Evolutionary conservation across 2,113 vertebrate species (phyloP), one percentile per base, ranked within the genome.

Genomic region (Hypocryptadius cinnamomeus): DNA sequence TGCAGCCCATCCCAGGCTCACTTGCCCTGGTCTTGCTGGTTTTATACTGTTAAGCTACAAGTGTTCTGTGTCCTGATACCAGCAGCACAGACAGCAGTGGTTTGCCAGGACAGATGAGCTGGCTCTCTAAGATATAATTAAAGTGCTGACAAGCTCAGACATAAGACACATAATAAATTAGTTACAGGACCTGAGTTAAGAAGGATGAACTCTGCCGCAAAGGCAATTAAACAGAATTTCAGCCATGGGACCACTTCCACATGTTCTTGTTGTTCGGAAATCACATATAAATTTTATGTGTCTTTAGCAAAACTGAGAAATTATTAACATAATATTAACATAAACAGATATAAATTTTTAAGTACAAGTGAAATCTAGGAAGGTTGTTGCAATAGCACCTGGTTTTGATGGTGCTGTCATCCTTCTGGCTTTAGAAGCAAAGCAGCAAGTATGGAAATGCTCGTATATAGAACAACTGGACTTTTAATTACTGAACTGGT

Each of bases 111-210:
- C 51, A 80, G 69, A 60, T 8, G 7, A 87, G 68, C 33, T 1
- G 1, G 60, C 86, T 96, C 85, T 93, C 61, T 74, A 30, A 70
- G 90, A 88, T 80, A 56, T 71, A 93, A 94, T 95, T 90, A 93
- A 77, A 89, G 77, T 90, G 85, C 83, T 85, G 86, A 92, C 82
- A 88, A 83, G 51, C 53, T 93, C 64, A 95, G 80, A 37, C 54
- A 24, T 44, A 90, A 92, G 73, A 68, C 69, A 80, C 51, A 4
- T 78, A 92, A 93, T 93, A 93, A 95, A 93, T 95, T 89, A 94
- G 93, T 86, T 92, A 81, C 64, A 93, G 81, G 72, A 85, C 83
- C 77, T 89, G 77, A 74, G 37, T 81, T 81, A 74, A 90, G 86
- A 90, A 80, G 77, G 86, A 87, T 94, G 79, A 93, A 81, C 80